Base-by-base conservation (phyloP, 2,888 invertebrate species). In the Temnothorax rugatulus region DNA sequence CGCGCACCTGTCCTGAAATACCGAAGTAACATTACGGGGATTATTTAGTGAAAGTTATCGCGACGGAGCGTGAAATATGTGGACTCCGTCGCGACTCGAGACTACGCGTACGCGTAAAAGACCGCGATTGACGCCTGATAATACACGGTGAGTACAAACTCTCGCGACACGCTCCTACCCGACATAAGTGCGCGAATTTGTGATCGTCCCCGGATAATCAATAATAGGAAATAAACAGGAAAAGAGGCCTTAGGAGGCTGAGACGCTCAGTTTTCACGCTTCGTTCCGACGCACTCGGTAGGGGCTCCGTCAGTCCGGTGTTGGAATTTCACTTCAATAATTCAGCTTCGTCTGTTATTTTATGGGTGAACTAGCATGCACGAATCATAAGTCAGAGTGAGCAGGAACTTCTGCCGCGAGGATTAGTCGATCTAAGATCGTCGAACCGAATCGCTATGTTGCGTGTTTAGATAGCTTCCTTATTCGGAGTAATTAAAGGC, bases 1-100 rank as follows among this genome's bases (percentile, higher is more conserved):
- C 91, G 86, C 82, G 87, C 34, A 7, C 84, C 84, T 86, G 77
- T 88, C 87, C 93, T 92, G 92, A 59, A 89, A 92, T 88, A 52
- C 71, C 57, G 82, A 81, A 73, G 73, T 59, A 73, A 59, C 71
- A 59, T 41, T 57, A 44, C 44, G 15, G 2, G 54, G 44, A 79
- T 81, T 73, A 59, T 57, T 81, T 59, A 73, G 79, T 50, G 79
- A 81, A 81, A 81, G 79, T 73, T 47, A 59, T 81, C 59, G 59
- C 73, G 47, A 47, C 73, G 73, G 34, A 73, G 79, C 73, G 79
- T 73, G 73, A 73, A 81, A 73, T 59, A 57, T n/a, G 79, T 34
- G 57, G 18, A 73, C 34, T 4, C 34, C 47, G 21, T 71, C 57
- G 77, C 68, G 76, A 64, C 21, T 34, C 34, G 50, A 64, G 64